Conservation (phyloP, 64 coral and sea anemone species). For the Dendronephthya gigantea region DNA sequence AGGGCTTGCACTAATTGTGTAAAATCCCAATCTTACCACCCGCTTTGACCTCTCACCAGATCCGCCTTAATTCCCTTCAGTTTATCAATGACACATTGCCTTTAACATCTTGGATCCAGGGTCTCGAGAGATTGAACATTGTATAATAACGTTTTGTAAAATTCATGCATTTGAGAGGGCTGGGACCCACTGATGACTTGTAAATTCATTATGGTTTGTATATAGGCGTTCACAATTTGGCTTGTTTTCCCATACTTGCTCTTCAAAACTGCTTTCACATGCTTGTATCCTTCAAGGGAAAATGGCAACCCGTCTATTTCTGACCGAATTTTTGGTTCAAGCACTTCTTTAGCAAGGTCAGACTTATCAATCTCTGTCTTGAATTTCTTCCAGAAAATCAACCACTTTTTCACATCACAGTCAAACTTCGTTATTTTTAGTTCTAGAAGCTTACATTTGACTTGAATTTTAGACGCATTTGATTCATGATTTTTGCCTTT, state of each 20-base stretch:
- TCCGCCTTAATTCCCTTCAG: slow-evolving; percentile 3
- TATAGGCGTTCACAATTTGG: neutral
- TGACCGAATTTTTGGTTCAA: neutral
- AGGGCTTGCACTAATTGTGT: neutral
- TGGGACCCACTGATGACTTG: neutral
- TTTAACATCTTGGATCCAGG: neutral
- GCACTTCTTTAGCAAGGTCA: neutral
- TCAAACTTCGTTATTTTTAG: neutral
- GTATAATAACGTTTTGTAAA: neutral
- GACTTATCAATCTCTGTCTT: neutral
- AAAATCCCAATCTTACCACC: slow-evolving; percentile 5
- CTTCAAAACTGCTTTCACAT: neutral
- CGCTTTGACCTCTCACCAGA: neutral
- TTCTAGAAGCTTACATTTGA: neutral
- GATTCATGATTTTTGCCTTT: neutral
- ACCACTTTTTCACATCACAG: neutral
- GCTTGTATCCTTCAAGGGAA: neutral
- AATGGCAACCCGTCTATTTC: neutral
- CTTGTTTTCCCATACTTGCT: neutral
- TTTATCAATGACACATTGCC: neutral
- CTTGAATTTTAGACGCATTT: neutral
- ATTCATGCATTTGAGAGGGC: neutral
- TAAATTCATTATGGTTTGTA: neutral
- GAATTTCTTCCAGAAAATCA: neutral
- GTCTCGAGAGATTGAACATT: neutral